Conservation (phyloP, 2,797 vertebrate species). For the Peromyscus aztecus region DNA sequence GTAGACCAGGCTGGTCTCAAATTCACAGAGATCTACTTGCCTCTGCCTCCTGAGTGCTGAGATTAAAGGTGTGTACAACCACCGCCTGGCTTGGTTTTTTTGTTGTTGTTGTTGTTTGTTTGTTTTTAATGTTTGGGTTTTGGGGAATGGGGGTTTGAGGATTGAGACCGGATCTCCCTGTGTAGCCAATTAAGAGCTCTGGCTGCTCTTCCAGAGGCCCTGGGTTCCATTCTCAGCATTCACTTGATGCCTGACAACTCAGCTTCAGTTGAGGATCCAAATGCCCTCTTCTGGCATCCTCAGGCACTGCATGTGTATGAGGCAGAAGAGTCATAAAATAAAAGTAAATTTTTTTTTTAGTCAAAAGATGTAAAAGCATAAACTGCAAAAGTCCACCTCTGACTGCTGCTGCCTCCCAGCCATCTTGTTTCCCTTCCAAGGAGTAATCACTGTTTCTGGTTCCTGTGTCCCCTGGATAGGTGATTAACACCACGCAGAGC, state of each 20-base stretch:
- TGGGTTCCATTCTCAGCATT: neutral
- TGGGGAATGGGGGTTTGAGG: neutral
- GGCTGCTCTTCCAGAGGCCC: neutral
- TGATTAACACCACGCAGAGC: neutral
- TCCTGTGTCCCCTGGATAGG: slow-evolving; percentile 20
- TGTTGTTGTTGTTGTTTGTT: neutral
- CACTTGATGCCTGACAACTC: neutral
- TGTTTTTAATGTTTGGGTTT: neutral
- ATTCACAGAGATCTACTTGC: neutral
- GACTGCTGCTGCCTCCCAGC: neutral
- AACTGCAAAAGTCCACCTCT: neutral
- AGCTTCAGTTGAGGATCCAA: neutral
- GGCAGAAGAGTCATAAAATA: neutral
- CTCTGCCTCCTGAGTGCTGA: neutral
- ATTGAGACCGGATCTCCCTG: neutral
- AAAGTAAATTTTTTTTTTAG: neutral
- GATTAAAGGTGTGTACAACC: neutral
- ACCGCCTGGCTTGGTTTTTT: neutral
- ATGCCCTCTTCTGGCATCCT: neutral
- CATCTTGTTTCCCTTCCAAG: neutral
- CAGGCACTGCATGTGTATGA: neutral
- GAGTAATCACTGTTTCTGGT: neutral
- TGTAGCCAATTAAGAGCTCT: neutral
- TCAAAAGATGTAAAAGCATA: neutral
- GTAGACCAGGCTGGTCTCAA: too few relatives aligned